Evolutionary conservation across 2,797 vertebrate genomes (phyloP).

Genomic region (Menidia menidia): DNA sequence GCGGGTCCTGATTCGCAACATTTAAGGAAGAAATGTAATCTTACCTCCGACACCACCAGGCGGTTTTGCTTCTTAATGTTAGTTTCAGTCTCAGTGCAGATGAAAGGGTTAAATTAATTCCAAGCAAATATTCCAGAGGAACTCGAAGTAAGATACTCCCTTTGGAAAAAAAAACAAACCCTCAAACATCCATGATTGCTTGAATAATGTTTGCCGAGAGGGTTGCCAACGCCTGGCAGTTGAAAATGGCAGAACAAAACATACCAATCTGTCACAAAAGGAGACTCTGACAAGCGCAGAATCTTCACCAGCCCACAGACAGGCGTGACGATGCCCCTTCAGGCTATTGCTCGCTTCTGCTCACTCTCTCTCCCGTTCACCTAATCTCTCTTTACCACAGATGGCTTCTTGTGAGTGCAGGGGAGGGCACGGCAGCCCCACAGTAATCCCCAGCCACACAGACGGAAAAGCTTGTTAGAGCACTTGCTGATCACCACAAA

Average conservation of each 20-base stretch:
- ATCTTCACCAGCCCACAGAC: slow-evolving; percentile 78
- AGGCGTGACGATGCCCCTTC: slow-evolving; percentile 78
- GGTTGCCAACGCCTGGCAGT: slow-evolving; percentile 63
- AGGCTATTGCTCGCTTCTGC: slow-evolving; percentile 71
- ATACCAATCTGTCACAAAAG: slow-evolving; percentile 75
- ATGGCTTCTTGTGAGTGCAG: slow-evolving; percentile 80
- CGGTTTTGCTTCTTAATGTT: slow-evolving; percentile 42
- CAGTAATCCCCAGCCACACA: slow-evolving; percentile 84
- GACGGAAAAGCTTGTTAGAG: slow-evolving; percentile 86
- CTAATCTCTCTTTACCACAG: slow-evolving; percentile 75
- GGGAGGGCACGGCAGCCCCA: slow-evolving; percentile 77
- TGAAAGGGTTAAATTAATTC: slow-evolving; percentile 53
- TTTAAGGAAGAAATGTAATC: slow-evolving; percentile 43
- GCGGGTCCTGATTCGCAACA: slow-evolving; percentile 32
- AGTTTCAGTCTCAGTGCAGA: slow-evolving; percentile 47
- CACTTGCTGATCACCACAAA: slow-evolving; percentile 85
- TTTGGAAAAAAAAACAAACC: slow-evolving; percentile 42
- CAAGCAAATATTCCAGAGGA: slow-evolving; percentile 58
- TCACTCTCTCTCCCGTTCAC: slow-evolving; percentile 55
- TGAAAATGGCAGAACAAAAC: slow-evolving; percentile 74
- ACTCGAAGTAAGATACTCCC: slow-evolving; percentile 47
- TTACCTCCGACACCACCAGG: slow-evolving; percentile 66
- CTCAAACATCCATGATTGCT: slow-evolving; percentile 68
- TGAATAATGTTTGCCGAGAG: slow-evolving; percentile 66
- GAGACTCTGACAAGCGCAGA: slow-evolving; percentile 71